Evolutionary conservation across 1,140 invertebrate species (phyloP).

Genomic region (Oscheius sp.): DNA sequence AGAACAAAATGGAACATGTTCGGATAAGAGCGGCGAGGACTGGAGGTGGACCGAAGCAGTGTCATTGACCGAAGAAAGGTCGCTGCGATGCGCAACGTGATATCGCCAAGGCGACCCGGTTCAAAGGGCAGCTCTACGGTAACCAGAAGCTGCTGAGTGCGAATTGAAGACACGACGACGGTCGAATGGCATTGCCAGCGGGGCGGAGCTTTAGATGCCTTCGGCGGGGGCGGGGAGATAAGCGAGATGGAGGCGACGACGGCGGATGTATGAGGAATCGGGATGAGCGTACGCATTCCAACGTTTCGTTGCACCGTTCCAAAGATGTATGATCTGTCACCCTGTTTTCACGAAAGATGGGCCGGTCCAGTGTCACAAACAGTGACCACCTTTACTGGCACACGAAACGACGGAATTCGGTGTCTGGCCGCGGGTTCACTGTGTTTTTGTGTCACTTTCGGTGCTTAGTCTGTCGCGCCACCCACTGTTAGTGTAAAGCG

Average conservation of each 20-base stretch:
- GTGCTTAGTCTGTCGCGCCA: too few relatives aligned
- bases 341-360: too few relatives aligned
- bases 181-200: not conserved
- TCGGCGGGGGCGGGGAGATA: conserved; percentile 8
- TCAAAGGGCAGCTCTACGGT: conserved; percentile 6
- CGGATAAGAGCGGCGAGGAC: not conserved
- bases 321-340: too few relatives aligned
- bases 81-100: conserved; percentile 4
- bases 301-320: not conserved
- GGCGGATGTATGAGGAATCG: not conserved
- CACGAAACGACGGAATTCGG: too few relatives aligned
- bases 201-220: conserved; percentile 2
- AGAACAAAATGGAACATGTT: not conserved
- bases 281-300: conserved; percentile 10
- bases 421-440: too few relatives aligned
- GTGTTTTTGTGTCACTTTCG: too few relatives aligned
- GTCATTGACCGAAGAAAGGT: conserved; percentile 11
- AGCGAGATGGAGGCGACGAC: not conserved
- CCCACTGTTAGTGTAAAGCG: conserved; percentile 22
- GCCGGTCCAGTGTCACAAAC: too few relatives aligned
- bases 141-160: not conserved
- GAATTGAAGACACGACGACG: not conserved
- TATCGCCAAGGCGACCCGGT: not conserved
- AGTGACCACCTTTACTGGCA: too few relatives aligned
- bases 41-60: conserved; percentile 8